Base-by-base conservation (phyloP, 2,113 vertebrate species). In the Catharus bicknelli region DNA sequence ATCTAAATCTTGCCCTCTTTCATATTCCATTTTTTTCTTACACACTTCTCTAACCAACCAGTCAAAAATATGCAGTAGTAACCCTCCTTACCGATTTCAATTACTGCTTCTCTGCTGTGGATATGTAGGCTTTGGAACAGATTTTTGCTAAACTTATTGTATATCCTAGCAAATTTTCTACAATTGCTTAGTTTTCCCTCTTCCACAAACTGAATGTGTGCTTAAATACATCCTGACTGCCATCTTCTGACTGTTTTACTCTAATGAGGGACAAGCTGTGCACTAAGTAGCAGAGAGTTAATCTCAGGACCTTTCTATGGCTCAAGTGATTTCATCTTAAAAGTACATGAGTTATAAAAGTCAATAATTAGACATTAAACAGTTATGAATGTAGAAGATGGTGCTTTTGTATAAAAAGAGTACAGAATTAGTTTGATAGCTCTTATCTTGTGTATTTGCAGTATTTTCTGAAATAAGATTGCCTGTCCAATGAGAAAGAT, bases 261-360 rank as follows among this genome's bases (percentile, higher is more conserved):
- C 25, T 66, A 85, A 69, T 3, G 3, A 77, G 47, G 36, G 22
- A 83, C 42, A 83, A 86, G 16, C 29, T 78, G 38, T 47, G 40
- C 40, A 25, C 21, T 40, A 48, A 75, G 40, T 67, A 57, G n/a
- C 58, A 85, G 54, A 80, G 51, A 20, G 20, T 85, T 85, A 79
- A 66, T 87, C 32, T 95, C 69, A 94, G 58, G 22, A 74, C 8
- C 16, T 45, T 89, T 89, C 87, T 79, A 86, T 30, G 40, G 43
- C 30, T 95, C 30, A 62, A 72, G 16, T 89, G 83, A 86, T 86
- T 75, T 96, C 42, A 73, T 87, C 22, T 59, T 85, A 51, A 76
- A 94, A 94, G 50, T 40, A 64, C 58, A 40, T 7, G 25, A 83
- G 45, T 75, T 92, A 57, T 36, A 67, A 87, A 84, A 78, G 81